Base-by-base conservation (phyloP, 2,113 vertebrate species). In the Callospermophilus lateralis region DNA sequence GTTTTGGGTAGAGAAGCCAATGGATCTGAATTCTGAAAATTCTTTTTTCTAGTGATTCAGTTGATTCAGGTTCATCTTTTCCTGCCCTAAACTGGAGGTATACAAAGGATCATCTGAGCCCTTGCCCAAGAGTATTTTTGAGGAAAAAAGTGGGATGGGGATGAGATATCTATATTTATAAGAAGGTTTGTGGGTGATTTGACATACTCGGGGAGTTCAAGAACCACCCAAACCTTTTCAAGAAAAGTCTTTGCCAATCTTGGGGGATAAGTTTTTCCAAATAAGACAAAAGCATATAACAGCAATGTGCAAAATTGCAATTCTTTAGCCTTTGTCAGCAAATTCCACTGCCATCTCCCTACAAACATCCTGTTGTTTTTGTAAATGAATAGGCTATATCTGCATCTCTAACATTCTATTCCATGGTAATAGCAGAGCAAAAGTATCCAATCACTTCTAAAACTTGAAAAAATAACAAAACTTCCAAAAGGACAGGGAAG, bases 311-410 rank as follows among this genome's bases (percentile, higher is more conserved):
- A 78, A 42, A 94, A 78, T 74, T 91, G 53, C 45, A 48, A 6
- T 93, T 81, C 77, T 77, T 90, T 8, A 89, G 80, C 67, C 85
- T 72, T 91, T 92, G 88, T 32, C 48, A 89, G 85, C 61, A 91
- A 94, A 72, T 93, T 80, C 32, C 45, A 88, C 53, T 91, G 73
- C 42, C 24, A 84, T 77, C 90, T 95, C 61, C 73, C 39, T 76
- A 72, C 73, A 88, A 58, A 32, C 16, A 37, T 68, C 39, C 80
- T 89, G 30, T 84, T 55, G 42, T 89, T 90, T 91, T 74, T 93
- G 13, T 86, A 89, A 86, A 55, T 92, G 55, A 74, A 45, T 68
- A 39, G 30, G n/a, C 53, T 63, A 16, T 77, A 34, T 63, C 34
- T 74, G 53, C 30, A 48, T 94, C 28, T 95, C 28, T 93, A 61